phyloP scores from a whole-genome alignment of 2,113 vertebrate genomes.

The Reinhardtius hippoglossoides region DNA sequence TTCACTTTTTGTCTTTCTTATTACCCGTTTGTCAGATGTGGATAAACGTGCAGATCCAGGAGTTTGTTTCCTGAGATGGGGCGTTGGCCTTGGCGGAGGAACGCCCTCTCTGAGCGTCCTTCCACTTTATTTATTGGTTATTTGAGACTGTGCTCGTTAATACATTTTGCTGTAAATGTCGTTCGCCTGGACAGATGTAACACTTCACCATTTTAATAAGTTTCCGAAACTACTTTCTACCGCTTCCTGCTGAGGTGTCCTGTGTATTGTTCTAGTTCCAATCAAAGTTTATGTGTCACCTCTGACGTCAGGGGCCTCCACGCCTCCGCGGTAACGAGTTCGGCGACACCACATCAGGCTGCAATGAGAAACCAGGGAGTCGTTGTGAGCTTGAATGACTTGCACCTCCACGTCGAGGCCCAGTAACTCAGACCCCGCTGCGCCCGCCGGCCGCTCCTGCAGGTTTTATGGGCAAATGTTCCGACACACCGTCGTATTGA shows the following conservation, averaged over 20 bases:
- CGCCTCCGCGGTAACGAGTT: conserved; percentile 34
- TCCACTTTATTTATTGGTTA: no score
- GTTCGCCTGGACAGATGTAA: background rate
- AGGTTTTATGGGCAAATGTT: background rate
- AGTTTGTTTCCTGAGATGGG: no score
- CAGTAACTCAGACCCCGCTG: conserved; percentile 5
- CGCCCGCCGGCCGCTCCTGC: background rate
- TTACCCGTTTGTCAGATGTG: no score
- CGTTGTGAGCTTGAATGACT: conserved; percentile 24
- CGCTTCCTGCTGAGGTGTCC: background rate
- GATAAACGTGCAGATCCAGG: no score
- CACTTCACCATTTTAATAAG: background rate
- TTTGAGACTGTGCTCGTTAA: no score
- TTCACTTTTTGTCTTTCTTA: no score
- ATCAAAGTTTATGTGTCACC: background rate
- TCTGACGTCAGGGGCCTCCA: conserved; percentile 34
- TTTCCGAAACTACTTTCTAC: background rate
- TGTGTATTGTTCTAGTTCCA: background rate
- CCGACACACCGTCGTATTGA: background rate
- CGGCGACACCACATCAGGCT: conserved; percentile 3
- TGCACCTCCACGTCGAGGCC: background rate
- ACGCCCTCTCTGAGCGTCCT: no score
- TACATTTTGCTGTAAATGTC: no score
- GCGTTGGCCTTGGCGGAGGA: no score
- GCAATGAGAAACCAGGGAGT: conserved; percentile 36